Evolutionary conservation across 1,140 invertebrate species (phyloP), one percentile per base, ranked within the genome.

Genomic region (Caenorhabditis tropicalis): DNA sequence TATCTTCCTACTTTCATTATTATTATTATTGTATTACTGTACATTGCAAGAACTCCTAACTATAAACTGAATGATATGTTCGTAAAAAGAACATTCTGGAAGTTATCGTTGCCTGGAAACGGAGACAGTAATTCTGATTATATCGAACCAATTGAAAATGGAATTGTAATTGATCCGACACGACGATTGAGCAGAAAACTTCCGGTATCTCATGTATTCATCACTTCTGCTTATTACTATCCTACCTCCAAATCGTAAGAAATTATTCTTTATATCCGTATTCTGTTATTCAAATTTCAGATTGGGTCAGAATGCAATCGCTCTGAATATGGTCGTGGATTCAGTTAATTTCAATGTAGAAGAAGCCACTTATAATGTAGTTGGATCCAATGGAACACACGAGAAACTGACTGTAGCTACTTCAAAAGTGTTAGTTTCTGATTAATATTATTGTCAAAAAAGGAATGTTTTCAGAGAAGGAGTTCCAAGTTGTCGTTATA

Each of bases 201-300:
- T 24, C n/a, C 65, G 12, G 65, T 74, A 43, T 43, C 65, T 43
- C 65, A 82, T 21, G 81, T 60, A 2, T 82, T 82, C 24, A 43
- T 82, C 21, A 56, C 29, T 1, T 82, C 81, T 27, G 81, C 53
- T 2, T 82, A 82, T 36, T 82, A 58, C 36, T 82, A 82, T 60
- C 81, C 81, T 21, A 82, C 33, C 7, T 82, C 81, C 12, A 58
- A 82, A 58, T 56, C 48, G 81, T 82, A 21, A 21, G 58, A 36
- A 36, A 36, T n/a, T 43, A n/a, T 24, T 46, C 36, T 24, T 2
- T 24, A 24, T 36, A 29, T 12, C 21, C 2, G n/a, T 4, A 51
- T 80, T 82, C 12, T 27, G 15, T 16, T 39, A 56, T 24, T 31
- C 39, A 6, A 31, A 36, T 5, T 82, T 16, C 21, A 82, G 81